Evolutionary conservation across 2,888 invertebrate genomes (phyloP).

Genomic region (Apodemia duryi): DNA sequence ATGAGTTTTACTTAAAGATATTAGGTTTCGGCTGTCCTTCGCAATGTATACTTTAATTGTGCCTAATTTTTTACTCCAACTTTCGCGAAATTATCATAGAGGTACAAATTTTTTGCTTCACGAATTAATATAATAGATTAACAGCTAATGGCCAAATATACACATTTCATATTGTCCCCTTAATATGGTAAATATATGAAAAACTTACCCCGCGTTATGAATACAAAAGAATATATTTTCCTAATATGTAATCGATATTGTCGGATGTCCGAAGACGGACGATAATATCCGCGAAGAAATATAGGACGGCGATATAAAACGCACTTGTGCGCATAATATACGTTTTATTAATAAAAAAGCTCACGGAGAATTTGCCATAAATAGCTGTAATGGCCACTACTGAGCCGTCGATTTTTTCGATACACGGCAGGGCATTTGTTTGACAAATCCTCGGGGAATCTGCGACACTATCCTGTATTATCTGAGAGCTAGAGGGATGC

Average conservation of each 20-base stretch:
- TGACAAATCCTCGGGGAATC: conserved; percentile 75
- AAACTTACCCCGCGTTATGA: conserved; percentile 31
- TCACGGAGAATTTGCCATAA: conserved; percentile 72
- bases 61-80: too few species aligned
- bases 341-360: conserved; percentile 79
- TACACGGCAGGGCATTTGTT: conserved; percentile 74
- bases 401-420: conserved; percentile 74
- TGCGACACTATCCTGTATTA: conserved; percentile 72
- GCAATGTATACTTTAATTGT: too few species aligned
- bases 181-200: background rate
- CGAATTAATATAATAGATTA: too few species aligned
- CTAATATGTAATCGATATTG: conserved; percentile 54
- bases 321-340: conserved; percentile 79
- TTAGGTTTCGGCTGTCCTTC: too few species aligned
- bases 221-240: conserved; percentile 46
- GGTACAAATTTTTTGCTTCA: too few species aligned
- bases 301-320: conserved; percentile 70
- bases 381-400: conserved; percentile 74
- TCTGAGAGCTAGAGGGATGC: conserved; percentile 70
- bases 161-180: background rate
- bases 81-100: too few species aligned
- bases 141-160: too few species aligned
- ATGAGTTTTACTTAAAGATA: too few species aligned
- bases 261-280: conserved; percentile 74
- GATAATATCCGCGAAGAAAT: conserved; percentile 65